Percentiles rank a stretch among this genome's conserved stretches.
Conservation (phyloP, 2,797 vertebrate species). For the Dipus sagitta region DNA sequence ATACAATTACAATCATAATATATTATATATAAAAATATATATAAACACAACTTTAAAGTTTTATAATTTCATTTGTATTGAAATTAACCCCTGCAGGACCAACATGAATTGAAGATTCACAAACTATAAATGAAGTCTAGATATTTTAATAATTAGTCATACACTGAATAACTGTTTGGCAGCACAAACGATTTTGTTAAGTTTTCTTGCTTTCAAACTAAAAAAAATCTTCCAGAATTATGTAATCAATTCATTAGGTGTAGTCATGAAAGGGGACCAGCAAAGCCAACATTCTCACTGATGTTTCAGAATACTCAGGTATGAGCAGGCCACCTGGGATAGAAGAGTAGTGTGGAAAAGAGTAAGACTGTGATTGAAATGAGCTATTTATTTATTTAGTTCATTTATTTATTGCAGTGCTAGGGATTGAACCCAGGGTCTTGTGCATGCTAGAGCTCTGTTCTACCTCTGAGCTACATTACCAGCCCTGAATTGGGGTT, state of each 20-base stretch:
- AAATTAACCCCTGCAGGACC: slow-evolving; percentile 29
- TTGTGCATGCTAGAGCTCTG: not conserved
- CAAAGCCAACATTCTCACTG: slow-evolving; percentile 11
- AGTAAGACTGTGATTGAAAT: not conserved
- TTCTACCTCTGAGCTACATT: not conserved
- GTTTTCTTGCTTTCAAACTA: not conserved
- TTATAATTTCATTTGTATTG: slow-evolving; percentile 52
- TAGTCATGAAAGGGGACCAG: slow-evolving; percentile 16
- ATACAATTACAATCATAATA: not conserved
- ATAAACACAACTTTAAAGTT: slow-evolving; percentile 41
- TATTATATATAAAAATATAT: not conserved
- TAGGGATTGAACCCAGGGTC: not conserved
- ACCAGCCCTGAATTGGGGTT: not conserved
- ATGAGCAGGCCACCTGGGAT: not conserved
- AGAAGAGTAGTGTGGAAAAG: not conserved
- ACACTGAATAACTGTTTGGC: slow-evolving; percentile 32
- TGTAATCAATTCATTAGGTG: slow-evolving; percentile 21
- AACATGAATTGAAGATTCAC: slow-evolving; percentile 33
- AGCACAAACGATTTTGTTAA: slow-evolving; percentile 10
- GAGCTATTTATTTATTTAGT: not conserved
- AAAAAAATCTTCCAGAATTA: slow-evolving; percentile 12
- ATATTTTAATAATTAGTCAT: slow-evolving; percentile 31
- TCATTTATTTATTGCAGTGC: not conserved
- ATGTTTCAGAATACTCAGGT: not conserved
- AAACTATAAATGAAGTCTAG: slow-evolving; percentile 30